phyloP scores from a whole-genome alignment of 2,797 vertebrate genomes.

The Apodemus agrarius region DNA sequence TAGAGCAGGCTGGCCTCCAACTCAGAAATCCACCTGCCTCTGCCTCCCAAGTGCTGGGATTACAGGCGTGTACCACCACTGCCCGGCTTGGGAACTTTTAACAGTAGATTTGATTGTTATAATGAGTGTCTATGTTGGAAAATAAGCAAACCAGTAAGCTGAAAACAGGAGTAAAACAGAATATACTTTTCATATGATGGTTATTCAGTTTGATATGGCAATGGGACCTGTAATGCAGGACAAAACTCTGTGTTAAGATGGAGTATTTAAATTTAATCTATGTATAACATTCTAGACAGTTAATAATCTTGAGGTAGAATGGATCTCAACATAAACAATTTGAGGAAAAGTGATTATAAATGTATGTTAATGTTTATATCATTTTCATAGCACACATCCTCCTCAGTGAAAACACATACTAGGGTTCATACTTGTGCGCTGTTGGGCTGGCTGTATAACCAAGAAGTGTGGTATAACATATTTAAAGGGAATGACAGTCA shows the following conservation, averaged over 20 bases:
- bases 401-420: neutral
- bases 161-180: neutral
- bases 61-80: too few relatives aligned
- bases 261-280: neutral
- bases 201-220: neutral
- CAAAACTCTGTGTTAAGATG: neutral
- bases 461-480: neutral
- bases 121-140: neutral
- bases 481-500: neutral
- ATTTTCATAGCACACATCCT: conserved; percentile 9
- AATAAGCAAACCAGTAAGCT: neutral
- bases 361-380: neutral
- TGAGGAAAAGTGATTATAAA: neutral
- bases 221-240: neutral
- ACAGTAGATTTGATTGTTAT: neutral
- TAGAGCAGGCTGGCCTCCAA: too few relatives aligned
- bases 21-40: too few relatives aligned
- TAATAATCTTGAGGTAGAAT: neutral
- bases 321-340: neutral
- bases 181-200: neutral
- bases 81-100: neutral
- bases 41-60: too few relatives aligned
- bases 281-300: neutral
- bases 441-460: neutral
- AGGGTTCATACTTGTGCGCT: neutral